phyloP scores from a whole-genome alignment of 2,113 vertebrate species.

The Embiotoca jacksoni region DNA sequence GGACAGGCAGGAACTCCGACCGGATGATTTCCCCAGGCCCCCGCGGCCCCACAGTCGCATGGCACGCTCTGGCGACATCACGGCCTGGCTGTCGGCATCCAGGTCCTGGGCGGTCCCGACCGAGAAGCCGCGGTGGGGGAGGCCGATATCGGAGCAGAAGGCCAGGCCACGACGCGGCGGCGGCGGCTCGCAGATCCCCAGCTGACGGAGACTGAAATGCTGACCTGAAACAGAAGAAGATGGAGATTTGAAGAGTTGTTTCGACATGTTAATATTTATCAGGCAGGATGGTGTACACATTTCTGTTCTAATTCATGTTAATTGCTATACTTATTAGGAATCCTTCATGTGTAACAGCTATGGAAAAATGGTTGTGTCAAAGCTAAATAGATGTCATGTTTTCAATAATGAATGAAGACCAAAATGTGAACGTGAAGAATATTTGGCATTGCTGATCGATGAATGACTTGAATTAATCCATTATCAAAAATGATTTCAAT shows the following conservation, averaged over 20 bases:
- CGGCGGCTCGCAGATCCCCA: constrained; percentile 97
- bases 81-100: constrained; percentile 92
- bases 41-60: constrained; percentile 96
- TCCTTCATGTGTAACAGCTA: no score
- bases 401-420: no score
- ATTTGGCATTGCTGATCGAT: no score
- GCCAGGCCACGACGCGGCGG: constrained; percentile 93
- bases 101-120: constrained; percentile 91
- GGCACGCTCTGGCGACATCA: constrained; percentile 96
- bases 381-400: no score
- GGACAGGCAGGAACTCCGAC: constrained; percentile 96
- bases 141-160: constrained; percentile 97
- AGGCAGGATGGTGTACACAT: no score
- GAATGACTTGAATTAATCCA: no score
- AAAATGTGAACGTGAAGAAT: neutral
- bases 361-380: no score
- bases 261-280: no score
- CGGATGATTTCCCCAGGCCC: constrained; percentile 90
- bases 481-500: no score
- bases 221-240: constrained; percentile 83
- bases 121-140: constrained; percentile 96
- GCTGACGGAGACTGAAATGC: constrained; percentile 97
- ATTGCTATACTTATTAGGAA: no score
- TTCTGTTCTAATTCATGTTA: no score
- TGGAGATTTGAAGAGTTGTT: no score